Evolutionary conservation across 2,113 vertebrate genomes (phyloP).

Genomic region (Gobio gobio): DNA sequence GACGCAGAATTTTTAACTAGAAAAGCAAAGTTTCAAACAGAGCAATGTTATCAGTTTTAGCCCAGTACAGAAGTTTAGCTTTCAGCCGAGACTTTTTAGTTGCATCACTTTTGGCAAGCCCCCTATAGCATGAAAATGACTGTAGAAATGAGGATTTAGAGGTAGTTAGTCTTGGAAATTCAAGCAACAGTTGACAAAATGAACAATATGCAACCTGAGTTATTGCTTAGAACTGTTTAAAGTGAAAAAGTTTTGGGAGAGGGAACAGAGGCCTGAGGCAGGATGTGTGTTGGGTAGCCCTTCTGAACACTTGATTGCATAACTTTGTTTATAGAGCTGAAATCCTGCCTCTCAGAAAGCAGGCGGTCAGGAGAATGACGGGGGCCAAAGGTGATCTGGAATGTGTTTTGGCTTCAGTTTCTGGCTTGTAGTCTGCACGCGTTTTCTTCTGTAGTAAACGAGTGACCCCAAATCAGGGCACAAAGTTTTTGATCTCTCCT

Average conservation of each 20-base stretch:
- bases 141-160: neutral
- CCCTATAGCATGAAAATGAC: no score
- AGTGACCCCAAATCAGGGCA: constrained; percentile 6
- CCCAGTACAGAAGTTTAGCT: no score
- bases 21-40: no score
- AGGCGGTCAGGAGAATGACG: constrained; percentile 44
- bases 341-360: constrained; percentile 7
- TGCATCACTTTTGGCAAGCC: neutral
- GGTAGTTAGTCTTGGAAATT: neutral
- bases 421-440: constrained; percentile 38
- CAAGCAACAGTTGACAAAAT: neutral
- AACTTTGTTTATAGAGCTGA: constrained; percentile 61
- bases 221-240: neutral
- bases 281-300: constrained; percentile 53
- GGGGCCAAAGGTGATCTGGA: constrained; percentile 58
- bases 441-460: constrained; percentile 34
- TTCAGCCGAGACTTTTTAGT: neutral
- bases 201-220: neutral
- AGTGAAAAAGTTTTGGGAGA: neutral
- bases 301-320: constrained; percentile 72
- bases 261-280: constrained; percentile 19
- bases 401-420: constrained; percentile 55
- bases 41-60: no score
- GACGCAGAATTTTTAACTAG: no score
- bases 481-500: neutral